Evolutionary conservation across 2,113 vertebrate genomes (phyloP), one percentile per base, ranked within the genome.

Genomic region (Rhineura floridana): DNA sequence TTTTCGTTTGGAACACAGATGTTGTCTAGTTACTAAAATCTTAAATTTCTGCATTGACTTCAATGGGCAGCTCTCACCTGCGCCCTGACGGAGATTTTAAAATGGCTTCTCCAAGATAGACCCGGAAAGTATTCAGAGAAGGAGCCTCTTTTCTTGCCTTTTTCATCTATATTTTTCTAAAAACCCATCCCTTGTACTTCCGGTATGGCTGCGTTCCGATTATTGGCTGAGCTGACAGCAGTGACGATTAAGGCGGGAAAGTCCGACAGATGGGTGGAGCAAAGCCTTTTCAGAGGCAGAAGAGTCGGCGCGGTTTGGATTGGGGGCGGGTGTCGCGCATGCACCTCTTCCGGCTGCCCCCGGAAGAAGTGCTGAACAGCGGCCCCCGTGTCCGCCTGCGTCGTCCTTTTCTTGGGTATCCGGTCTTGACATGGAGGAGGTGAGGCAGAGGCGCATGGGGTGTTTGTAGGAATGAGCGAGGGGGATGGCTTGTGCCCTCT

Each of bases 351-450:
- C n/a, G 2, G 8, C 2, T 7, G 2, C 42, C 1, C 5, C 30
- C 0, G 5, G 6, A 11, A 7, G 23, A 1, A 23, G 9, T 4
- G 19, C 6, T 25, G 39, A 42, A 52, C 28, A 6, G 79, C 36
- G 63, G 44, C 50, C n/a, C 48, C 33, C 10, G 15, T 17, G 4
- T 0, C 33, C 1, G 46, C 6, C 15, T 1, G 36, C 17, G 55
- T 3, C 23, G 12, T 62, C 62, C 1, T 1, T 30, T 5, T 9
- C 28, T 1, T 3, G 3, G 12, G 23, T 25, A 4, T 9, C 21
- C 4, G 30, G 19, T 21, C 59, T 15, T 7, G 46, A 50, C n/a
- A 88, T 88, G 87, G 87, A 88, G 59, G 87, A 88, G 87, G 87
- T 88, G 59, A 88, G 70, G 39, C 23, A 2, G 72, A 1, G 44